phyloP scores from a whole-genome alignment of 2,888 invertebrate genomes.

The Poecilobothrus nobilitatus region DNA sequence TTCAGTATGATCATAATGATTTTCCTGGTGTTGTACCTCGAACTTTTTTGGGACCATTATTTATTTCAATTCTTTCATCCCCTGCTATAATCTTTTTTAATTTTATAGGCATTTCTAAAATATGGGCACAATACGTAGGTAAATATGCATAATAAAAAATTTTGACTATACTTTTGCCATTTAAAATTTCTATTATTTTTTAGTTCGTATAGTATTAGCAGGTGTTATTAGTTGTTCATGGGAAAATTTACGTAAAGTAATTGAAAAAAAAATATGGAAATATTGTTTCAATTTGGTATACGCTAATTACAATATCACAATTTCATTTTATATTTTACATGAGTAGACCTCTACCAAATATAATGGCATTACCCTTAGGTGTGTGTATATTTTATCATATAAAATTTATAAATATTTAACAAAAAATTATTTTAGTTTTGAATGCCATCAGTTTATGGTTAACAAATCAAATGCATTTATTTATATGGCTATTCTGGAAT shows the following conservation, averaged over 20 bases:
- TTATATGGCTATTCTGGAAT: constrained; percentile 79
- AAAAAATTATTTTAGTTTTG: constrained; percentile 57
- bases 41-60: constrained; percentile 85
- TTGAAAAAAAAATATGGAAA: constrained; percentile 69
- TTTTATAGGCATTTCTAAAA: constrained; percentile 65
- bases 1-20: constrained; percentile 94
- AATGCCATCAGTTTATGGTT: constrained; percentile 81
- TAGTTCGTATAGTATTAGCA: constrained; percentile 77
- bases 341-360: constrained; percentile 89
- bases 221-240: constrained; percentile 67
- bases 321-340: constrained; percentile 98
- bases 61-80: constrained; percentile 66
- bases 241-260: constrained; percentile 60
- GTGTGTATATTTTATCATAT: constrained; percentile 29
- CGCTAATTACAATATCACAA: constrained; percentile 78
- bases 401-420: constrained; percentile 12
- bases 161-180: background rate
- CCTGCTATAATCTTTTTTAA: constrained; percentile 65
- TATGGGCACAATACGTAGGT: constrained; percentile 85
- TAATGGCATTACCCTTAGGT: constrained; percentile 88
- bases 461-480: constrained; percentile 60
- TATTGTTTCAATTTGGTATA: constrained; percentile 72
- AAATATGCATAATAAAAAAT: constrained; percentile 36
- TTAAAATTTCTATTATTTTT: constrained; percentile 11
- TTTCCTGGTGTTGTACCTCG: constrained; percentile 97